A percentile compares a stretch with the other conserved stretches of the same genome.
Conservation (phyloP, 2,797 vertebrate species). For the Microctenopoma steveboyesi region DNA sequence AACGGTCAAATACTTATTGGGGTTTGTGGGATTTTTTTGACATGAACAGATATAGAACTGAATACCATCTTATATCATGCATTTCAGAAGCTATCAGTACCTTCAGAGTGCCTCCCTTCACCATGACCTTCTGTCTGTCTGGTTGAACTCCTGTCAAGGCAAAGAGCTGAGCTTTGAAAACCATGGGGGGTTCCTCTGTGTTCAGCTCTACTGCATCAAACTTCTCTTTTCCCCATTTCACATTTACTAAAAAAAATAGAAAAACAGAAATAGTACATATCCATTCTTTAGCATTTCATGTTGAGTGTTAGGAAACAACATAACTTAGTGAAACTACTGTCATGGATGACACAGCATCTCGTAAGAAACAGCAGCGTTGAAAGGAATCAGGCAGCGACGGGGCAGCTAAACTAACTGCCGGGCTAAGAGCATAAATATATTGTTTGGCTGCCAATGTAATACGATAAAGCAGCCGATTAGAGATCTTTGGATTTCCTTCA, state of each 20-base stretch:
- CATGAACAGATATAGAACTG: fast-evolving
- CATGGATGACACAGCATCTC: conserved; percentile 70
- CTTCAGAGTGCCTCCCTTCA: conserved; percentile 99
- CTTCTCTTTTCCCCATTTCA: conserved; percentile 99
- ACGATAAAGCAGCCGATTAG: fast-evolving
- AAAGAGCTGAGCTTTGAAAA: conserved; percentile 99
- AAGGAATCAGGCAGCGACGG: conserved; percentile 7
- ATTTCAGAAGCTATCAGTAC: conserved; percentile 68
- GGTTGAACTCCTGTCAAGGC: conserved; percentile 97
- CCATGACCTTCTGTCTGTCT: conserved; percentile 98
- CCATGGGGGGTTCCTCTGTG: conserved; percentile 97
- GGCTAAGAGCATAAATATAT: conserved; percentile 1
- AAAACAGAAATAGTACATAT: not conserved
- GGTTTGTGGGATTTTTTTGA: not conserved
- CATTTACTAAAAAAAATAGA: conserved; percentile 87
- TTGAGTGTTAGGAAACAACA: not conserved
- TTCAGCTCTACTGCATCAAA: conserved; percentile 97
- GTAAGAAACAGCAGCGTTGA: conserved; percentile 5
- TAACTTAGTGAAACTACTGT: not conserved
- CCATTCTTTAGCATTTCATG: not conserved
- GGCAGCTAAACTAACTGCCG: conserved; percentile 1
- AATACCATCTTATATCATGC: not conserved
- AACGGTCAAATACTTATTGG: not conserved
- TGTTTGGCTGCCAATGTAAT: not conserved
- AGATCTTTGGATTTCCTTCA: not conserved